A percentile compares a stretch with the other conserved stretches of the same genome.
phyloP scores from a whole-genome alignment of 1,140 invertebrate species.

The Megathymus violae region DNA sequence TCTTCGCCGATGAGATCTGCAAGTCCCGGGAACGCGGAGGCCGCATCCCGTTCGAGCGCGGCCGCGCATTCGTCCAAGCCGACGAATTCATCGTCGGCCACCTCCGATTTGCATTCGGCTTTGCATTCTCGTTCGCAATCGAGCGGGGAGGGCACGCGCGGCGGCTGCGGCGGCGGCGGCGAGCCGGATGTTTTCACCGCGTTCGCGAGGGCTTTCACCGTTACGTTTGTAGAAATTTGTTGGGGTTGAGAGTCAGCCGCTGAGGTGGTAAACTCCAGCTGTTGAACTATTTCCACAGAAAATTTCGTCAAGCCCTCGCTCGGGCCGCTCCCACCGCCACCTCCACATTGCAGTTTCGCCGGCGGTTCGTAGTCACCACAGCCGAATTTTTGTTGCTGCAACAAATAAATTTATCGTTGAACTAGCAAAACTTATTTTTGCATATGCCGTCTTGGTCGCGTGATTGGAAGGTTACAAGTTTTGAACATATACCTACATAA shows the following conservation, averaged over 20 bases:
- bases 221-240: slow-evolving; percentile 96
- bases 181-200: slow-evolving; percentile 91
- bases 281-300: slow-evolving; percentile 95
- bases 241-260: slow-evolving; percentile 92
- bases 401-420: slow-evolving; percentile 55
- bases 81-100: slow-evolving; percentile 91
- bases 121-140: slow-evolving; percentile 84
- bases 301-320: slow-evolving; percentile 90
- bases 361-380: slow-evolving; percentile 92
- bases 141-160: slow-evolving; percentile 78
- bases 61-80: slow-evolving; percentile 92
- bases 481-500: not conserved
- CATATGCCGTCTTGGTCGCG: too few species aligned
- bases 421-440: not conserved
- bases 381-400: slow-evolving; percentile 93
- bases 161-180: slow-evolving; percentile 77
- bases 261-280: slow-evolving; percentile 93
- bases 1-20: slow-evolving; percentile 93
- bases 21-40: slow-evolving; percentile 90
- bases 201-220: slow-evolving; percentile 93
- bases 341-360: slow-evolving; percentile 90
- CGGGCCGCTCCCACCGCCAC: slow-evolving; percentile 66
- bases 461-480: slow-evolving; percentile 5
- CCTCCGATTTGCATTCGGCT: slow-evolving; percentile 92
- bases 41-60: slow-evolving; percentile 91